Percentiles rank a stretch among this genome's conserved stretches.
These are phyloP conservation scores for Elaphurus davidianus DNA, from an alignment of 2,113 vertebrate genomes.

Conservation along the genomic window DNA sequence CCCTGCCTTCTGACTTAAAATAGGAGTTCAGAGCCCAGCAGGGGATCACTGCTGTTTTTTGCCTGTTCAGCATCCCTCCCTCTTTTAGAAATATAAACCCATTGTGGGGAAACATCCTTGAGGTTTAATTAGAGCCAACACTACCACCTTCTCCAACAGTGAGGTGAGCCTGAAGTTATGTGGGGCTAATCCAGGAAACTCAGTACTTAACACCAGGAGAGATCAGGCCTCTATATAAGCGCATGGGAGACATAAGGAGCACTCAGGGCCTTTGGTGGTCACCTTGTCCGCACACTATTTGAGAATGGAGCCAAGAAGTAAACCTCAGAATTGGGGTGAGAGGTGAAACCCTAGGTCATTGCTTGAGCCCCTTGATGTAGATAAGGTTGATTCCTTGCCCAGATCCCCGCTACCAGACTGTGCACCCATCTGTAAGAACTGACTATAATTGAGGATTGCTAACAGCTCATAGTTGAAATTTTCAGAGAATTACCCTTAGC, in stretches of 20 bases:
- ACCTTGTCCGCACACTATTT: neutral
- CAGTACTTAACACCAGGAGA: neutral
- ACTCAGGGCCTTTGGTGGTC: neutral
- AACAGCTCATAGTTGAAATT: neutral
- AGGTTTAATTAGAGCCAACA: neutral
- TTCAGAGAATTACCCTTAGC: neutral
- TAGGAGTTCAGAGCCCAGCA: neutral
- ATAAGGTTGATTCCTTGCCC: neutral
- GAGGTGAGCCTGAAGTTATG: neutral
- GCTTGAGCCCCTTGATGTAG: neutral
- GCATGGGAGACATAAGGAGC: neutral
- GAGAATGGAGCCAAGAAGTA: neutral
- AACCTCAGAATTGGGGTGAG: neutral
- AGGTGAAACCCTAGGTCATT: neutral
- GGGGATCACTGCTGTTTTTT: neutral
- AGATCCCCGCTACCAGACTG: neutral
- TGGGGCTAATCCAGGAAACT: neutral
- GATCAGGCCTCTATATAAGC: neutral
- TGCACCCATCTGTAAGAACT: neutral
- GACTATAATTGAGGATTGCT: neutral
- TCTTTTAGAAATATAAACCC: neutral
- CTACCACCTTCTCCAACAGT: neutral
- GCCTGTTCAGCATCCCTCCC: neutral
- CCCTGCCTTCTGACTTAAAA: neutral
- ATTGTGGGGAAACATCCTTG: neutral